Base-by-base conservation (phyloP, 1,140 invertebrate species). In the Hesperophylax magnus region DNA sequence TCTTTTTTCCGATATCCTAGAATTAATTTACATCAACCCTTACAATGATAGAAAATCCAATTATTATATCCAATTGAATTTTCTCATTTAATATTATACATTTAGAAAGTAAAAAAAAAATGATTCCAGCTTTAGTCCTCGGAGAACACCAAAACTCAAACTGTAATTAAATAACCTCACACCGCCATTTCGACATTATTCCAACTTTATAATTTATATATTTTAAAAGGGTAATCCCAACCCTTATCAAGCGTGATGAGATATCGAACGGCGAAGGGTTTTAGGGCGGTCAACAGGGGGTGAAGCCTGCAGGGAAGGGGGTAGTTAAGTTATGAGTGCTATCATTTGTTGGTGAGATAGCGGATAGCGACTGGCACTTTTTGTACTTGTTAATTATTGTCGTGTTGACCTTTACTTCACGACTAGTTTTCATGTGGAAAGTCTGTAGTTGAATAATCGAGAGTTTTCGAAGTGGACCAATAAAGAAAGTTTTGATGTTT, bases 161-260 rank as follows among this genome's bases (percentile, higher is more conserved):
- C 18, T 72, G 47, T 72, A 72, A 72, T 72, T 53, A 72, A 54
- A 72, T 72, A 72, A 54, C 22, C 39, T 72, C 52, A 20, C 69
- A 54, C 69, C 47, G 47, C 52, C 17, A 27, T 9, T 53, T 56
- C 69, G 54, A 54, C 69, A 72, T 72, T 54, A 52, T 72, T 72
- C 52, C 22, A 72, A 72, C 69, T 72, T 72, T 72, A 72, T 72
- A 72, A 72, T 72, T 72, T 27, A 72, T 67, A 67, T 67, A 47
- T 67, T 67, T 65, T 27, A 72, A 72, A 72, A 20, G 69, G 69
- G 69, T 72, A 24, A 72, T 53, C 39, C 31, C 69, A 15, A 72
- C 69, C 69, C 69, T 72, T 72, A 72, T 72, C 69, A 56, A 27
- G n/a, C 52, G 47, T 72, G 69, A 72, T 54, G 69, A 72, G 69